These are phyloP conservation scores for Lochmaea capreae DNA, from an alignment of 2,888 invertebrate genomes.

Conservation along the genomic window DNA sequence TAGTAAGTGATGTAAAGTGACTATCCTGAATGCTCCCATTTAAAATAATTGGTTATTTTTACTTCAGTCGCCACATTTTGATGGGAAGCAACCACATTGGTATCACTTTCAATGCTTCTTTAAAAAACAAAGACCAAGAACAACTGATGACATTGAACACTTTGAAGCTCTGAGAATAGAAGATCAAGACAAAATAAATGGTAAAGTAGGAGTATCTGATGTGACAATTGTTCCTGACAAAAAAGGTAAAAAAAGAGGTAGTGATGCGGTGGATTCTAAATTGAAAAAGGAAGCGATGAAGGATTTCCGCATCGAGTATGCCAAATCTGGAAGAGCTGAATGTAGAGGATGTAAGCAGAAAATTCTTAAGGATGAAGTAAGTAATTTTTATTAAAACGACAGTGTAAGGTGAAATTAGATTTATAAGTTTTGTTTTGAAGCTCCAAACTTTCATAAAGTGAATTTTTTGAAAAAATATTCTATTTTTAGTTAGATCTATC, in stretches of 20 bases:
- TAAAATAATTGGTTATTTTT: slow-evolving; percentile 33
- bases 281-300: slow-evolving; percentile 65
- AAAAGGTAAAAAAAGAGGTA: slow-evolving; percentile 68
- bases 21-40: background rate
- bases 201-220: slow-evolving; percentile 69
- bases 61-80: slow-evolving; percentile 84
- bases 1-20: background rate
- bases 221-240: slow-evolving; percentile 66
- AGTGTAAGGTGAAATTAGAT: background rate
- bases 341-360: slow-evolving; percentile 89
- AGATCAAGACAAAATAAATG: slow-evolving; percentile 85
- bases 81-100: slow-evolving; percentile 90
- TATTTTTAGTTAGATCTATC: too few species aligned
- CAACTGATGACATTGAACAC: slow-evolving; percentile 82
- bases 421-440: slow-evolving; percentile 7
- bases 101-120: slow-evolving; percentile 92
- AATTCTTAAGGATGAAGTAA: slow-evolving; percentile 79
- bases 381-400: slow-evolving; percentile 8
- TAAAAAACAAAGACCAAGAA: slow-evolving; percentile 78
- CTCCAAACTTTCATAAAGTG: background rate
- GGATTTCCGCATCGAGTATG: slow-evolving; percentile 85
- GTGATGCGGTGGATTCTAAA: slow-evolving; percentile 47
- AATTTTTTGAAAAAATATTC: background rate
- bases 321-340: slow-evolving; percentile 83
- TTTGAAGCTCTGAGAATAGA: slow-evolving; percentile 82